Evolutionary conservation across 2,888 invertebrate species (phyloP), one percentile per base, ranked within the genome.

Genomic region (Phorcus lineatus): DNA sequence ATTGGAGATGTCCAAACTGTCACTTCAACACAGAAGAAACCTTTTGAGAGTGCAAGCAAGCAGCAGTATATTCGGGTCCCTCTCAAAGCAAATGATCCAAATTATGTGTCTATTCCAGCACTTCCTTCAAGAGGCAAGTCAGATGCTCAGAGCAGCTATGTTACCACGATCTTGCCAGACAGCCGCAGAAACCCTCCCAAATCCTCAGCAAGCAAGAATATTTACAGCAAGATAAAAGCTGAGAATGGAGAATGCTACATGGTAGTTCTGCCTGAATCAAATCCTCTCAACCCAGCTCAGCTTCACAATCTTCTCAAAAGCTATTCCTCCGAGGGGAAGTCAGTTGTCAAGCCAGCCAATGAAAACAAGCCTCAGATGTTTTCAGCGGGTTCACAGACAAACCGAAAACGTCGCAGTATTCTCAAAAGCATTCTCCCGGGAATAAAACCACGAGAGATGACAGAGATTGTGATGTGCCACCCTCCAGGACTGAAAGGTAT

Each of bases 241-340:
- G 70, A 70, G 40, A 70, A 70, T 40, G 70, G 70, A 70, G 70
- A 70, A 16, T 70, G 70, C 24, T 70, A 70, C 70, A 70, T 70
- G 70, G 70, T 70, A 36, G 70, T 70, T 9, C 19, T 70, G 13
- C 70, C 70, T 0, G 70, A 70, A 28, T 70, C 70, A 13, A 36
- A 40, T 19, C 19, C 70, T 24, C 40, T 70, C 70, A 70, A 70
- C 9, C 70, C 70, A n/a, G 36, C 70, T 17, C 31, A 40, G 19
- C 70, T 70, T 31, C 70, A 36, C 11, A 36, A 70, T n/a, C 70
- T 70, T 7, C 36, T 70, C 40, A 70, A 31, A 31, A 70, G 40
- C 40, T 70, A 70, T 36, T 62, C 62, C 24, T 13, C 24, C 24
- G 40, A 28, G 2, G 70, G 36, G 19, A n/a, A 31, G 40, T 6